These are phyloP conservation scores for Machimus rusticus DNA, from an alignment of 2,888 invertebrate genomes.

Conservation along the genomic window DNA sequence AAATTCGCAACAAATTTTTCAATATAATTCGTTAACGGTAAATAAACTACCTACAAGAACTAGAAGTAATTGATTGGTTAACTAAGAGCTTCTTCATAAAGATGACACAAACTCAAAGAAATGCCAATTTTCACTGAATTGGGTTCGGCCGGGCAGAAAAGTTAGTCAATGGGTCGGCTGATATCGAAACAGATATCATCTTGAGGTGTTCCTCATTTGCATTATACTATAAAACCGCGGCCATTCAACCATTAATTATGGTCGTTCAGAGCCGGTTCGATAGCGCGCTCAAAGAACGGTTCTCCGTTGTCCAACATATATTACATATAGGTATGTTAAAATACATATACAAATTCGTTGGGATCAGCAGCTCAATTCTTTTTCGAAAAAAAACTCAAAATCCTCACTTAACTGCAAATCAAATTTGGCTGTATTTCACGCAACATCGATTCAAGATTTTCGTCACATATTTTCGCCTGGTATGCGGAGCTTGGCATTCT, in stretches of 20 bases:
- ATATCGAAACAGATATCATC: neutral
- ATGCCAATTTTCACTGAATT: neutral
- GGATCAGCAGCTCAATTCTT: neutral
- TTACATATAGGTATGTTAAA: neutral
- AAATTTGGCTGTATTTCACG: slow-evolving; percentile 33
- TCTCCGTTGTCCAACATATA: neutral
- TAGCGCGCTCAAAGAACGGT: neutral
- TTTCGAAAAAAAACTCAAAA: neutral
- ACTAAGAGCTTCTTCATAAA: neutral
- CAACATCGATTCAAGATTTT: slow-evolving; percentile 35
- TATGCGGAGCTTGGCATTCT: slow-evolving; percentile 10
- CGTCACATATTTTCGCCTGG: slow-evolving; percentile 26
- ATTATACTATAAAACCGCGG: neutral
- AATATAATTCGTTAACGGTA: neutral
- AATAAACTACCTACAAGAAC: neutral
- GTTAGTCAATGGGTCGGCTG: neutral
- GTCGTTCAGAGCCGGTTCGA: neutral
- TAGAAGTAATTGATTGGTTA: neutral
- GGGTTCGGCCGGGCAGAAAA: neutral
- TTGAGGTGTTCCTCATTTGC: slow-evolving; percentile 26
- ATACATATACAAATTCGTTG: neutral
- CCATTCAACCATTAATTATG: slow-evolving; percentile 1
- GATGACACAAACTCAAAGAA: neutral
- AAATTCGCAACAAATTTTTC: neutral
- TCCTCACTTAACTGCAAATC: slow-evolving; percentile 21